phyloP scores from a whole-genome alignment of 35 echinoderm and acorn worm genomes.

The Heliocidaris erythrogramma region DNA sequence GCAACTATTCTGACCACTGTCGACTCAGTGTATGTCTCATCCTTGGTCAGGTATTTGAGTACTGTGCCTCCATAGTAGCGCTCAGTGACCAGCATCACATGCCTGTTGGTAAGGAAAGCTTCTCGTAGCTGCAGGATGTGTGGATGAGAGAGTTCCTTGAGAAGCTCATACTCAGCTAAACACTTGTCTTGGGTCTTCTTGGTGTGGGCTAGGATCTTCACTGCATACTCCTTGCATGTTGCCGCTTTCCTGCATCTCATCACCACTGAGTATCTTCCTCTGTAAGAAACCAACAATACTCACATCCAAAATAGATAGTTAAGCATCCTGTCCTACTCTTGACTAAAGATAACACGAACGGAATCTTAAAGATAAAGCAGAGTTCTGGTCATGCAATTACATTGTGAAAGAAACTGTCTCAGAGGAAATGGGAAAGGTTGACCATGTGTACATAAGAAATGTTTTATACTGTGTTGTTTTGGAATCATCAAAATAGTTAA shows the following conservation, averaged over 20 bases:
- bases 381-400: too few relatives aligned
- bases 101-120: conserved; percentile 74
- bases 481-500: too few relatives aligned
- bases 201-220: conserved; percentile 72
- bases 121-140: conserved; percentile 85
- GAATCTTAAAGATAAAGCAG: too few relatives aligned
- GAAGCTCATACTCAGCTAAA: conserved; percentile 71
- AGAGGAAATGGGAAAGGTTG: too few relatives aligned
- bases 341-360: too few relatives aligned
- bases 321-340: too few relatives aligned
- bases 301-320: background rate
- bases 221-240: conserved; percentile 84
- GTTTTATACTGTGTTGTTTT: too few relatives aligned
- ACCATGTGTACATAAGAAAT: too few relatives aligned
- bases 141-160: conserved; percentile 78
- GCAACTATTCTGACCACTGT: conserved; percentile 55
- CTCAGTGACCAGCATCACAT: conserved; percentile 74
- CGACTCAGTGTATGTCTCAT: conserved; percentile 76
- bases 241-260: conserved; percentile 67
- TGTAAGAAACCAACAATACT: conserved; percentile 34
- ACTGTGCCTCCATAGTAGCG: conserved; percentile 85
- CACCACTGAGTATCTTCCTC: conserved; percentile 82
- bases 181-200: conserved; percentile 53
- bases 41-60: conserved; percentile 75
- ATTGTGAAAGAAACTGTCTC: too few relatives aligned